Evolutionary conservation across 1,140 invertebrate species (phyloP), one percentile per base, ranked within the genome.

Genomic region (Neodiprion pinetum): DNA sequence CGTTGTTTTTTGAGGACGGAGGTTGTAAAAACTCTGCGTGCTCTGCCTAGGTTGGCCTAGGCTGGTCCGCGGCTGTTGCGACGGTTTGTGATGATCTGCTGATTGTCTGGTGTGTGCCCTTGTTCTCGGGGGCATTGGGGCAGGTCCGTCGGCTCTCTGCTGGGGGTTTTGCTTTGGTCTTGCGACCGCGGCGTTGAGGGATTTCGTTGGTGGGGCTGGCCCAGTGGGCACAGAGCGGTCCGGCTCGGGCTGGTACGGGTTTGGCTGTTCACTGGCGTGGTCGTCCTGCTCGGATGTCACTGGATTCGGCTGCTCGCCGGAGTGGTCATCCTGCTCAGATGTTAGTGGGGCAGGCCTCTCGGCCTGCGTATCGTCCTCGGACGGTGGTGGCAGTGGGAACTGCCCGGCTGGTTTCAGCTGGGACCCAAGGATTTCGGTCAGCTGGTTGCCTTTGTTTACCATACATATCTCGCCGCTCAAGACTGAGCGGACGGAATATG

Each of bases 391-490:
- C n/a, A 61, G 53, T 11, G 11, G n/a, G 53, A n/a, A 11, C n/a
- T 61, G 53, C 53, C 53, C 1, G 53, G 53, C 53, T 61, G 53
- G 53, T 7, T 61, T 61, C n/a, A 61, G 7, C 53, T 61, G 53
- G 53, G 11, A 12, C 2, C 53, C 53, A 61, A 10, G 50, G 9
- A 14, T 53, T 53, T 53, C 14, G 50, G 50, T 53, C 9, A 14
- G 50, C 9, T 14, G 50, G 9, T 14, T 14, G 50, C 23, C 40
- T 28, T 53, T 17, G n/a, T 75, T 3, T 9, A 69, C 11, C 21
- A n/a, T 12, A 68, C 70, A 77, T n/a, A 72, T 61, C 7, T 70
- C 72, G 7, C 66, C 68, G 5, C 72, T 48, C 7, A 75, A 17
- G 7, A 50, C 8, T 7, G 61, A 11, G 7, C 9, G 1, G 53